Evolutionary conservation across 2,888 invertebrate genomes (phyloP).

Genomic region (Gymnoscelis rufifasciata): DNA sequence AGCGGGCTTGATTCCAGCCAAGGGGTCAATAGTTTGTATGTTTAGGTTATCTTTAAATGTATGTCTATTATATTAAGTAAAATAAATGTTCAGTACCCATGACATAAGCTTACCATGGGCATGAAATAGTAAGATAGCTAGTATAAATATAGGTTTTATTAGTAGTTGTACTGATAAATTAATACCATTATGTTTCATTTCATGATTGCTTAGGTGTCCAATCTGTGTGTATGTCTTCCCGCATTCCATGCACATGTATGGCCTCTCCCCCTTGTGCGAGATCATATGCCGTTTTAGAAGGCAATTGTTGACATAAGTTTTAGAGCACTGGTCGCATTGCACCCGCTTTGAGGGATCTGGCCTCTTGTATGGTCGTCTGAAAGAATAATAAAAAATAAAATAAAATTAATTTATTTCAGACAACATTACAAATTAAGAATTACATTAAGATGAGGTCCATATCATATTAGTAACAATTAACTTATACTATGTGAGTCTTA

Average conservation of each 20-base stretch:
- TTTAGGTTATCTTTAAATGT: too few species aligned
- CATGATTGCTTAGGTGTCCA: constrained; percentile 15
- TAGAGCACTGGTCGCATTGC: constrained; percentile 16
- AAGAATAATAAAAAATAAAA: not conserved
- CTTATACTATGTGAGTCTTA: too few species aligned
- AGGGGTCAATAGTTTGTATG: too few species aligned
- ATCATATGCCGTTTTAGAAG: constrained; percentile 12
- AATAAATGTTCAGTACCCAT: too few species aligned
- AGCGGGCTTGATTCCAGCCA: too few species aligned
- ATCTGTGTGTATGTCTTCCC: constrained; percentile 19
- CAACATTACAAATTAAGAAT: too few species aligned
- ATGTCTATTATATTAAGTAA: too few species aligned
- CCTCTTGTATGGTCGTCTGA: not conserved
- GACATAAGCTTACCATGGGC: too few species aligned
- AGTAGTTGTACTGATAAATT: constrained; percentile 32
- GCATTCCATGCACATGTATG: constrained; percentile 16
- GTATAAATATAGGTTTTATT: constrained; percentile 35
- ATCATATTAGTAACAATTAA: too few species aligned
- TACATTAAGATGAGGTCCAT: too few species aligned
- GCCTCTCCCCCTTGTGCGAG: constrained; percentile 11
- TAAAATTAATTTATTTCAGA: too few species aligned
- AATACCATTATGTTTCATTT: constrained; percentile 15
- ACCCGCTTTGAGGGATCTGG: constrained; percentile 3
- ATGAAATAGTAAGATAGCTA: too few species aligned
- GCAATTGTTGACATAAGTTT: not conserved